Conservation (phyloP, 2,888 invertebrate species). For the Leuctra nigra region DNA sequence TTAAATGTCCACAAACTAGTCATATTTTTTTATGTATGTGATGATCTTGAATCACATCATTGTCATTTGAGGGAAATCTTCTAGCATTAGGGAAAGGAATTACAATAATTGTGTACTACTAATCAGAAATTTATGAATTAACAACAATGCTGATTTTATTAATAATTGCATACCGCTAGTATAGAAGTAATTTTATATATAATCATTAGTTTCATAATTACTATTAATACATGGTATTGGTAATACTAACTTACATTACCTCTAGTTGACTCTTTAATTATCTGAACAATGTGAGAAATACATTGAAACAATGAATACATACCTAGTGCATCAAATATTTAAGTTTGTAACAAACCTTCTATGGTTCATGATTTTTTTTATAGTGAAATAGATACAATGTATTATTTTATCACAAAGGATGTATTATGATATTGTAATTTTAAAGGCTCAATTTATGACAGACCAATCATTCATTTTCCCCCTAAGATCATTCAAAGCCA, state of each 20-base stretch:
- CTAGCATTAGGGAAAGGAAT: too few relatives aligned
- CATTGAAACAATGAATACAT: background rate
- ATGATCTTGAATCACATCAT: too few relatives aligned
- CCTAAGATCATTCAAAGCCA: too few relatives aligned
- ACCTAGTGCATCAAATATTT: background rate
- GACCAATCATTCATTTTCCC: too few relatives aligned
- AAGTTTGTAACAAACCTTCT: background rate
- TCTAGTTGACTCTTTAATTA: background rate
- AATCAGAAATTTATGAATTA: background rate
- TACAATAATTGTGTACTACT: too few relatives aligned
- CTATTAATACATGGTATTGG: background rate
- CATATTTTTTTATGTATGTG: too few relatives aligned
- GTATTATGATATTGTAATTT: background rate
- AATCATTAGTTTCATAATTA: background rate
- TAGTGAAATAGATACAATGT: background rate
- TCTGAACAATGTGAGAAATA: background rate
- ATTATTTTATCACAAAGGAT: background rate
- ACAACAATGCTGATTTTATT: background rate
- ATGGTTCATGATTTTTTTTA: too few relatives aligned
- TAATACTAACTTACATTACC: background rate
- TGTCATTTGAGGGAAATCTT: too few relatives aligned
- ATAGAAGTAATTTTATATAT: background rate
- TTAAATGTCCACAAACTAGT: too few relatives aligned
- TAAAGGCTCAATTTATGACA: background rate
- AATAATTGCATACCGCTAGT: constrained; percentile 1